Evolutionary conservation across 2,888 invertebrate genomes (phyloP).

Genomic region (Aleiodes testaceus): DNA sequence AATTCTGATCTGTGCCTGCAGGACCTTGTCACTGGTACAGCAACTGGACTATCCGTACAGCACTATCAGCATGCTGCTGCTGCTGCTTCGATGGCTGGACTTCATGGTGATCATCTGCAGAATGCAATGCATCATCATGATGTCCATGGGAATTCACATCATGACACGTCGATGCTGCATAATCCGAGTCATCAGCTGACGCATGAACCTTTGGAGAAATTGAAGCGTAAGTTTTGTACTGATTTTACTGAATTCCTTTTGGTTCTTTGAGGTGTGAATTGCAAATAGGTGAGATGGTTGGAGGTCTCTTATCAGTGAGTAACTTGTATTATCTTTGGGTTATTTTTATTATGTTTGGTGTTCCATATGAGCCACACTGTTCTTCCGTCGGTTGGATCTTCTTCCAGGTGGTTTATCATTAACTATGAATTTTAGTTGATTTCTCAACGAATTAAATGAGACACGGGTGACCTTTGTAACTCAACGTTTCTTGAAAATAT

Average conservation of each 20-base stretch:
- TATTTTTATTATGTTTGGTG: constrained; percentile 27
- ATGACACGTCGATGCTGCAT: constrained; percentile 76
- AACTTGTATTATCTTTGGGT: constrained; percentile 16
- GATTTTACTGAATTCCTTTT: constrained; percentile 62
- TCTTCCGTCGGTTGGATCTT: background rate
- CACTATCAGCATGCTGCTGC: constrained; percentile 75
- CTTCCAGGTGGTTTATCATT: no score
- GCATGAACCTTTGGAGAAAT: constrained; percentile 84
- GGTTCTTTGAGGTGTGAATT: constrained; percentile 51
- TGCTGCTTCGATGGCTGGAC: constrained; percentile 73
- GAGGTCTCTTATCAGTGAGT: constrained; percentile 37
- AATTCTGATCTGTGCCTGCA: constrained; percentile 83
- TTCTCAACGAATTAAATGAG: no score
- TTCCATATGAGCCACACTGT: background rate
- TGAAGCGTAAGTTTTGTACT: constrained; percentile 77
- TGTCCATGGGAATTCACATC: constrained; percentile 70
- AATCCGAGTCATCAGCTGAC: constrained; percentile 80
- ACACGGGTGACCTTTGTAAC: no score
- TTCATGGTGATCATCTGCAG: constrained; percentile 74
- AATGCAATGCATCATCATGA: constrained; percentile 65
- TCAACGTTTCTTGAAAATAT: background rate
- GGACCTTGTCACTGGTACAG: constrained; percentile 80
- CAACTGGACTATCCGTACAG: constrained; percentile 74
- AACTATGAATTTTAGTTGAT: no score
- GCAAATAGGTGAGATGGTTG: constrained; percentile 16